These are phyloP conservation scores for Meloidogyne floridensis DNA, from an alignment of 1,140 invertebrate genomes.

Conservation along the genomic window DNA sequence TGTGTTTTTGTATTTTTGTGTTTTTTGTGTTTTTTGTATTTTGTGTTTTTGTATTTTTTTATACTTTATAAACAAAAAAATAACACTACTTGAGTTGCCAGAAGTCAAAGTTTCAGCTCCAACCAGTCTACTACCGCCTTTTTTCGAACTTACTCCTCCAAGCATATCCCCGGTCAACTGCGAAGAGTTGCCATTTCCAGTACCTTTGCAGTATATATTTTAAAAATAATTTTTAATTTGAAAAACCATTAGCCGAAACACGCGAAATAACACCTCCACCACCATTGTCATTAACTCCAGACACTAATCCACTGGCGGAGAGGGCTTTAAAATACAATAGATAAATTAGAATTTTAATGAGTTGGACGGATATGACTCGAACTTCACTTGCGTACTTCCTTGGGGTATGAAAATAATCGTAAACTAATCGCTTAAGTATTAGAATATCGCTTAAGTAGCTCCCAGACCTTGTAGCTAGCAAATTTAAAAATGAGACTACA, in stretches of 20 bases:
- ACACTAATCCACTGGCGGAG: slow-evolving; percentile 14
- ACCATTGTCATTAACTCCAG: slow-evolving; percentile 30
- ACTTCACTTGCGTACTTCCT: no score
- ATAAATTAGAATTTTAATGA: background rate
- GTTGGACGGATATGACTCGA: no score
- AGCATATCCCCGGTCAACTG: background rate
- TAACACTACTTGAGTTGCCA: no score
- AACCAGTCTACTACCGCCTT: slow-evolving; percentile 20
- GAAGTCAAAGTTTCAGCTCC: background rate
- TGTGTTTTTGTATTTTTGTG: no score
- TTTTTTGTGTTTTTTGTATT: no score
- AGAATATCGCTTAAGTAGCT: no score
- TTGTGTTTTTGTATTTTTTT: no score
- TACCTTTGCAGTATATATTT: slow-evolving; percentile 5
- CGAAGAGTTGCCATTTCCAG: slow-evolving; percentile 14
- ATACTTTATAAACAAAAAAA: no score
- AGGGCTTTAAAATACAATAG: background rate
- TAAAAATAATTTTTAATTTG: background rate
- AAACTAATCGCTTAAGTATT: no score
- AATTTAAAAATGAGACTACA: no score
- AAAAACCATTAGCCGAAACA: slow-evolving; percentile 1
- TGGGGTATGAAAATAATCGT: no score
- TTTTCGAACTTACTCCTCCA: slow-evolving; percentile 15
- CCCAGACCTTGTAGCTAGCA: no score
- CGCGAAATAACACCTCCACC: slow-evolving; percentile 1